Percentiles rank a stretch among this genome's conserved stretches.
phyloP scores from a whole-genome alignment of 2,888 invertebrate species.

The Pollenia amentaria region DNA sequence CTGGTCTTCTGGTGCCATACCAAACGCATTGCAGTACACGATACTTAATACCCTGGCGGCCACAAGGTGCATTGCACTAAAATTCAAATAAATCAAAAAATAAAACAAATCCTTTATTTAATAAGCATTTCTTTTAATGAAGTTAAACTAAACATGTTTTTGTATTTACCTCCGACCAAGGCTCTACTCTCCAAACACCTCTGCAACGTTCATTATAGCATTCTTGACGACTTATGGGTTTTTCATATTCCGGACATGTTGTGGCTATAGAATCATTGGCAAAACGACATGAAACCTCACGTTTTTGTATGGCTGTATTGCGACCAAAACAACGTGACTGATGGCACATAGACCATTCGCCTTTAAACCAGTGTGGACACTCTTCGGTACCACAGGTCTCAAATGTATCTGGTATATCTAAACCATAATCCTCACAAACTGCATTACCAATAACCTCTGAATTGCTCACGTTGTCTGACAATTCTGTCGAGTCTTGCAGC shows the following conservation, averaged over 20 bases:
- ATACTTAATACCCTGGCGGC: constrained; percentile 93
- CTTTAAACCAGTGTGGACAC: constrained; percentile 90
- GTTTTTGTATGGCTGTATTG: constrained; percentile 91
- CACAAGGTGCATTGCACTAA: constrained; percentile 94
- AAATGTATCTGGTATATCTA: constrained; percentile 87
- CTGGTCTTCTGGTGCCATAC: constrained; percentile 92
- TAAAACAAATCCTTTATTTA: constrained; percentile 6
- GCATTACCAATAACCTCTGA: constrained; percentile 87
- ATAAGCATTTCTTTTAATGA: constrained; percentile 6
- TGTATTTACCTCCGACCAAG: constrained; percentile 94
- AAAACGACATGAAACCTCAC: constrained; percentile 86
- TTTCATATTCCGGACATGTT: constrained; percentile 89
- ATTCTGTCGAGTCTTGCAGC: constrained; percentile 1
- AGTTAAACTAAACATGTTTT: constrained; percentile 38
- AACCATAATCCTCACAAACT: constrained; percentile 89
- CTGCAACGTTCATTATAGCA: constrained; percentile 94
- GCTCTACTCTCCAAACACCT: constrained; percentile 95
- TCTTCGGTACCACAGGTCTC: constrained; percentile 88
- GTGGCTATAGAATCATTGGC: constrained; percentile 82
- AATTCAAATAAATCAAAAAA: constrained; percentile 64
- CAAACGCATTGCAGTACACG: constrained; percentile 96
- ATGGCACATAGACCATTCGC: constrained; percentile 90
- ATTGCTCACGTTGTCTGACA: constrained; percentile 76
- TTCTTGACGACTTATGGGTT: constrained; percentile 91
- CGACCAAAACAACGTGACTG: constrained; percentile 90